Evolutionary conservation across 2,113 vertebrate species (phyloP).

Genomic region (Pseudorectes ferrugineus): DNA sequence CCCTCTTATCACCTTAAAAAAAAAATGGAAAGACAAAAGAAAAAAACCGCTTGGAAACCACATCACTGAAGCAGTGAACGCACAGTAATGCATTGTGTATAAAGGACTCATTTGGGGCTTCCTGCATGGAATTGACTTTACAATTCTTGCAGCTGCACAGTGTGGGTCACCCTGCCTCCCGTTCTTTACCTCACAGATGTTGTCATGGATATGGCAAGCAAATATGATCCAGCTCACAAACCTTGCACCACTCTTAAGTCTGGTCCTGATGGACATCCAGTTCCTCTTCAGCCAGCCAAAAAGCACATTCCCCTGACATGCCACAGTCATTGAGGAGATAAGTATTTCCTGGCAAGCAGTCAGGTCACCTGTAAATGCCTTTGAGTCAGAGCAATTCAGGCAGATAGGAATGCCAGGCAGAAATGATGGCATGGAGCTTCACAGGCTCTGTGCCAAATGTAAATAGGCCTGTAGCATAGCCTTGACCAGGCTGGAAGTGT

Average conservation of each 20-base stretch:
- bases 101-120: background rate
- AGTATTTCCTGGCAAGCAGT: background rate
- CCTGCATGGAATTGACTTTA: background rate
- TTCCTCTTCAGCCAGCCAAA: background rate
- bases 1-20: background rate
- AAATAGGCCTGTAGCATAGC: background rate
- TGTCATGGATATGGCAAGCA: background rate
- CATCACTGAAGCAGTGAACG: background rate
- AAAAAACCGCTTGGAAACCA: background rate
- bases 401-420: background rate
- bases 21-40: background rate
- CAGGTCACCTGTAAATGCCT: conserved; percentile 3
- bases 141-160: background rate
- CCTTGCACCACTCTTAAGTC: background rate
- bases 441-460: background rate
- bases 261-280: background rate
- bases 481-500: background rate
- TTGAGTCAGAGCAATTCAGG: background rate
- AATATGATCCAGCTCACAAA: background rate
- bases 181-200: background rate
- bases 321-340: background rate
- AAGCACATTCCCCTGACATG: background rate
- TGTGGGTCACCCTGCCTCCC: background rate
- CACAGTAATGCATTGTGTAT: background rate
- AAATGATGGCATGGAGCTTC: background rate